phyloP scores from a whole-genome alignment of 2,888 invertebrate genomes.

The Melipona bicolor region DNA sequence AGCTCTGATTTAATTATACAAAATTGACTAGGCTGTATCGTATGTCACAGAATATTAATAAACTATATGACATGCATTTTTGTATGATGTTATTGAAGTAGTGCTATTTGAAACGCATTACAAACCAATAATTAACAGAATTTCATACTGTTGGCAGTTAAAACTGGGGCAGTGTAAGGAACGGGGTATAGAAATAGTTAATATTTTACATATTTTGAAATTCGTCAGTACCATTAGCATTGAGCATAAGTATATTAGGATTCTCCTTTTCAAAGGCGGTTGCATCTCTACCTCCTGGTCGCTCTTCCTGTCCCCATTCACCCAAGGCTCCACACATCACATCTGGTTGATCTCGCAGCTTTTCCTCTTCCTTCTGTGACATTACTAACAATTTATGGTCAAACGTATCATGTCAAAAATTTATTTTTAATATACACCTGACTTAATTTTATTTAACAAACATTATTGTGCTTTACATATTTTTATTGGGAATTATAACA shows the following conservation, averaged over 20 bases:
- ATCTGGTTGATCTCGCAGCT: conserved; percentile 88
- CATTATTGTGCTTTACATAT: conserved; percentile 18
- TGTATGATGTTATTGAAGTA: not conserved
- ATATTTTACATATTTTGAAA: conserved; percentile 90
- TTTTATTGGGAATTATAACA: conserved; percentile 30
- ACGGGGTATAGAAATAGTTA: not conserved
- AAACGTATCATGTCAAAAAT: conserved; percentile 54
- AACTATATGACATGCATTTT: conserved; percentile 11
- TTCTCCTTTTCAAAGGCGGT: conserved; percentile 92
- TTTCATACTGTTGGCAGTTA: conserved; percentile 31
- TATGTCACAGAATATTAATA: conserved; percentile 24
- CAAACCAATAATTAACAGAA: conserved; percentile 16
- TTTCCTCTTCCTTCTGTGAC: conserved; percentile 89
- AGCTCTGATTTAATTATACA: not conserved
- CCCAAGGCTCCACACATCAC: conserved; percentile 90
- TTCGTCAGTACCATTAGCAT: conserved; percentile 88
- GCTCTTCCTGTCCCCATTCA: conserved; percentile 90
- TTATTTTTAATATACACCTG: conserved; percentile 30
- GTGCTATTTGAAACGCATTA: conserved; percentile 28
- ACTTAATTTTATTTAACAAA: conserved; percentile 23
- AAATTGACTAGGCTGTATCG: conserved; percentile 34
- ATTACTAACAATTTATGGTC: conserved; percentile 79
- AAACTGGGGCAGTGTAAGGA: conserved; percentile 35
- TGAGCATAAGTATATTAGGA: conserved; percentile 90
- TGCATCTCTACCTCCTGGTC: conserved; percentile 88